These are phyloP conservation scores for Vanacampus margaritifer DNA, from an alignment of 2,113 vertebrate species.

Conservation along the genomic window DNA sequence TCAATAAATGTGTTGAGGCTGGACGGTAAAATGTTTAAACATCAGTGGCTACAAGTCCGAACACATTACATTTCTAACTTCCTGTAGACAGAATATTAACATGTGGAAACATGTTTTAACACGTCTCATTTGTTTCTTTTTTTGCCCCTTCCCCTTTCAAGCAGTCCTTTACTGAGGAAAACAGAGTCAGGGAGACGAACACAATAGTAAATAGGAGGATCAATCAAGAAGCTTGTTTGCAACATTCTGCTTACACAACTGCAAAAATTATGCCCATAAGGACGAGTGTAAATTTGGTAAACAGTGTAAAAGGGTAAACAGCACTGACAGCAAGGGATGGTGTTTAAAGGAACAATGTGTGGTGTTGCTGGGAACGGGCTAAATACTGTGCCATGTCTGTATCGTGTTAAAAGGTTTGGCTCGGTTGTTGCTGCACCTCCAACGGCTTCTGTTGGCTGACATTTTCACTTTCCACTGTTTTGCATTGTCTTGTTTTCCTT, in stretches of 20 bases:
- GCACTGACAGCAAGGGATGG: constrained; percentile 3
- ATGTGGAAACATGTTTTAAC: constrained; percentile 11
- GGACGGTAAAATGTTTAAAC: neutral
- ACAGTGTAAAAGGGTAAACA: constrained; percentile 1
- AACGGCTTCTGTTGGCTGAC: constrained; percentile 4
- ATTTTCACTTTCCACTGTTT: neutral
- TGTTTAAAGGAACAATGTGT: constrained; percentile 20
- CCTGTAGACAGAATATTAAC: constrained; percentile 7
- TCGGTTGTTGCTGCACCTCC: constrained; percentile 1
- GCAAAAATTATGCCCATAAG: constrained; percentile 5
- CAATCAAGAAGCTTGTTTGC: neutral
- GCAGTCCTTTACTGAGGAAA: constrained; percentile 25
- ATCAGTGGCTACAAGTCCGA: constrained; percentile 8
- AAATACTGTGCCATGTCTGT: constrained; percentile 35
- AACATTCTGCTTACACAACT: constrained; percentile 5
- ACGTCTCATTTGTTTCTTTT: constrained; percentile 2
- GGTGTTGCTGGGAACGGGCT: constrained; percentile 14
- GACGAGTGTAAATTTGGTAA: constrained; percentile 7
- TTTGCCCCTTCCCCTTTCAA: neutral
- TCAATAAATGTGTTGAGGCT: neutral
- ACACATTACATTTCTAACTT: neutral
- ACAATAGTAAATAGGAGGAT: constrained; percentile 13
- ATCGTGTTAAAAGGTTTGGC: constrained; percentile 25
- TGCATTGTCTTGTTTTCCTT: neutral
- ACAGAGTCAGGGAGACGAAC: constrained; percentile 25